Evolutionary conservation across 53 echinoderm and acorn worm species (phyloP), one percentile per base, ranked within the genome.

Genomic region (Paracentrotus lividus): DNA sequence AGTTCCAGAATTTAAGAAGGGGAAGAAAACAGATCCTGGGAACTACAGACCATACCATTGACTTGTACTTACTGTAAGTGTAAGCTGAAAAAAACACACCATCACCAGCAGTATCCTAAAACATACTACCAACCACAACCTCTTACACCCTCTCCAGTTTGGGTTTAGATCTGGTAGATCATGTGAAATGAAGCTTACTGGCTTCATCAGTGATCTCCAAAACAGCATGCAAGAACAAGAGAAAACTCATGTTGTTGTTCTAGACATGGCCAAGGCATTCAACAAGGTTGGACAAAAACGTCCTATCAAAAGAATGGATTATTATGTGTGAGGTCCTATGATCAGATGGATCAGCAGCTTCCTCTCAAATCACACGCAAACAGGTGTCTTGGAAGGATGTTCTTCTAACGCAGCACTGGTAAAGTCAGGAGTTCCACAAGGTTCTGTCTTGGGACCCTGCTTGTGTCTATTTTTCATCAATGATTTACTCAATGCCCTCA

Each of bases 401-500:
- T 42, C 38, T 20, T 40, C 24, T 9, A n/a, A 1, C 77, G 38
- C 38, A 29, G 77, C 5, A 36, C 8, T 1, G 16, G 51, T 77
- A 20, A 36, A 77, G 31, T 77, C 77, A 77, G 77, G 77, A 24
- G 77, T 77, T 6, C 77, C 77, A 15, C 77, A 77, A 77, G 77
- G 77, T 24, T 77, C 43, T 40, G 77, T 77, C 33, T 20, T 77
- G 8, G 42, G 77, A 20, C 77, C 77, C 13, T 85, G 61, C 57
- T 53, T 64, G 61, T 85, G 85, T 18, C n/a, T 88, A 54, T 85
- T 85, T 66, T 93, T 56, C 64, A 59, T 93, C 58, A 93, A 93
- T 36, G 93, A 93, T 64, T 53, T 93, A 23, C 86, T 40, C 8
- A 66, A 42, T 38, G n/a, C 55, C 38, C 58, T 85, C 38, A 85